Conservation (phyloP, 2,797 vertebrate species). For the Rhinella marina region DNA sequence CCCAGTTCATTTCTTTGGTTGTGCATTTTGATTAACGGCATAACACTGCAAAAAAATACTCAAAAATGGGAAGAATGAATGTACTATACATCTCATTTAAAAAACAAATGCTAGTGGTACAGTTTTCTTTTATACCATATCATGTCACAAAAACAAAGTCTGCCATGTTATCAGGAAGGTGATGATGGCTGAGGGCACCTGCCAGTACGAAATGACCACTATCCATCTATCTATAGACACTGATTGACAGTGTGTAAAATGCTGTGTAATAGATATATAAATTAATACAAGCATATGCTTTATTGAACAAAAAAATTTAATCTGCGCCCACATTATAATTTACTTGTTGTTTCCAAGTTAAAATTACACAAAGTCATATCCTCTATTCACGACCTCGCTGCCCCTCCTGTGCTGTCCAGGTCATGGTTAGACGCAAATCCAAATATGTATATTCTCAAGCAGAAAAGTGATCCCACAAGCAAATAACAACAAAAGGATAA, state of each 20-base stretch:
- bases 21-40: not conserved
- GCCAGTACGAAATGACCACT: too few relatives aligned
- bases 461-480: conserved; percentile 21
- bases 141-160: not conserved
- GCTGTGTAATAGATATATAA: too few relatives aligned
- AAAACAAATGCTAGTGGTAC: not conserved
- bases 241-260: too few relatives aligned
- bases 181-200: not conserved
- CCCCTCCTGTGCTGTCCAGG: not conserved
- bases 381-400: not conserved
- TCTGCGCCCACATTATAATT: not conserved
- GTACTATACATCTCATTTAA: too few relatives aligned
- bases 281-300: too few relatives aligned
- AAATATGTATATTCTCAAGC: conserved; percentile 7
- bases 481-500: conserved; percentile 14
- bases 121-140: not conserved
- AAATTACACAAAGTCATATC: not conserved
- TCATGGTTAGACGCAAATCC: not conserved
- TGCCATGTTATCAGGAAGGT: not conserved
- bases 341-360: not conserved
- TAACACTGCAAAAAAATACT: not conserved
- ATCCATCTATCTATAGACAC: too few relatives aligned
- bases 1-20: not conserved
- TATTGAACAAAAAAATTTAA: not conserved
- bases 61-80: too few relatives aligned